These are phyloP conservation scores for Plecotus auritus DNA, from an alignment of 2,113 vertebrate genomes.

Conservation along the genomic window DNA sequence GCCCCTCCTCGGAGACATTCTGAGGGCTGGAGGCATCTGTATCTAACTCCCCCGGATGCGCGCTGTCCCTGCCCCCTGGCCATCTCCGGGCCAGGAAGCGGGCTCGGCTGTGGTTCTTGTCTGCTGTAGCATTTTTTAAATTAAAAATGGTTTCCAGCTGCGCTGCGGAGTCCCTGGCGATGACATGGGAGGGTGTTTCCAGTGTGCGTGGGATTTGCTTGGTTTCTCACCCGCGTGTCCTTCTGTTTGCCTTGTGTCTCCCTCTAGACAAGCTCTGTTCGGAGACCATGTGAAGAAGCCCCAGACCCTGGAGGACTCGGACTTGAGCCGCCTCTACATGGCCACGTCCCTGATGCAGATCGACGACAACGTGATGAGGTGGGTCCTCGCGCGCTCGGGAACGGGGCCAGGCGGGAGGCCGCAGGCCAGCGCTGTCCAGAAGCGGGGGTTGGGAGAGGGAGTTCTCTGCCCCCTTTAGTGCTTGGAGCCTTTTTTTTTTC, in stretches of 20 bases:
- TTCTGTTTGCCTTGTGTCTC: not conserved
- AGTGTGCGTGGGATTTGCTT: not conserved
- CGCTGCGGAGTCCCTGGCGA: not conserved
- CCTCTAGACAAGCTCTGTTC: slow-evolving; percentile 90
- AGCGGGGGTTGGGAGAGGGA: fast-evolving
- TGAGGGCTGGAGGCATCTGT: not conserved
- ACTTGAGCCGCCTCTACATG: slow-evolving; percentile 91
- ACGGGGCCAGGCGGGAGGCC: fast-evolving
- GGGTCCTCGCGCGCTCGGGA: fast-evolving
- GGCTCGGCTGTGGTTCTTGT: not conserved
- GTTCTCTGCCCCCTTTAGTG: not conserved
- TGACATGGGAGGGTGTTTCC: fast-evolving
- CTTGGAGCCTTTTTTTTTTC: not conserved
- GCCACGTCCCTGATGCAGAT: slow-evolving; percentile 99
- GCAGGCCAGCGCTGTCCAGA: not conserved
- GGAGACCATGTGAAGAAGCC: slow-evolving; percentile 84
- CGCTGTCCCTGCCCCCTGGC: not conserved
- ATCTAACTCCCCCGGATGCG: not conserved
- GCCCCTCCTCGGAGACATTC: not conserved
- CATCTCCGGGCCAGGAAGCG: not conserved
- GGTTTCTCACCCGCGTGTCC: not conserved
- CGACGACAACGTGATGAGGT: slow-evolving; percentile 98
- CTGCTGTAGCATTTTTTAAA: not conserved
- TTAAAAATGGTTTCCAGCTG: not conserved
- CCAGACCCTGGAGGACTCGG: slow-evolving; percentile 83